phyloP scores from a whole-genome alignment of 2,888 invertebrate species.

The Lypha dubia region DNA sequence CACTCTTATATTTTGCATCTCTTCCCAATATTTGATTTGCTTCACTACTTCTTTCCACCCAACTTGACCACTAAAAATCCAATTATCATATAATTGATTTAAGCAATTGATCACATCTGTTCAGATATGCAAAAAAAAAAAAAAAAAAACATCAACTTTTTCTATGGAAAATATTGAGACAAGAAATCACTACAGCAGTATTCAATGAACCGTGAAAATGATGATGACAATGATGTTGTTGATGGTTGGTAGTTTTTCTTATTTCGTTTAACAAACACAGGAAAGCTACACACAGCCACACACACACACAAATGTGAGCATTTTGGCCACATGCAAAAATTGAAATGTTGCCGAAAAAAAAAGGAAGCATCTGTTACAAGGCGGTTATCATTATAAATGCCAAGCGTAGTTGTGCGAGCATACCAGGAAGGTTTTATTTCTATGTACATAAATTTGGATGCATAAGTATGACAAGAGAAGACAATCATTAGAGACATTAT shows the following conservation, averaged over 20 bases:
- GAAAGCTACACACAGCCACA: too few species aligned
- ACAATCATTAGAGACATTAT: slow-evolving; percentile 49
- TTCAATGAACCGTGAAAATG: slow-evolving; percentile 66
- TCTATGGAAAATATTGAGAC: neutral
- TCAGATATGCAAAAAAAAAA: too few species aligned
- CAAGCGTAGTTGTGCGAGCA: too few species aligned
- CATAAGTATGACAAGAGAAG: slow-evolving; percentile 11
- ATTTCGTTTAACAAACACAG: slow-evolving; percentile 6
- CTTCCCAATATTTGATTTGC: neutral
- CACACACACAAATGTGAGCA: slow-evolving; percentile 31
- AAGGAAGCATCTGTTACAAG: slow-evolving; percentile 60
- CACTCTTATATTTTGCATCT: neutral
- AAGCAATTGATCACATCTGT: slow-evolving; percentile 70
- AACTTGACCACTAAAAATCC: slow-evolving; percentile 64
- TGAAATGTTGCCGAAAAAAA: slow-evolving; percentile 14
- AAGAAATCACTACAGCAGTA: slow-evolving; percentile 54
- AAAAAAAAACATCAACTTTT: slow-evolving; percentile 42
- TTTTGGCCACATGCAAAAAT: slow-evolving; percentile 34
- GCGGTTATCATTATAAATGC: slow-evolving; percentile 49
- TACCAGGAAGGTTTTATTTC: too few species aligned
- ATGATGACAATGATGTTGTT: slow-evolving; percentile 51
- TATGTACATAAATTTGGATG: neutral
- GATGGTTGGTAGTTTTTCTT: slow-evolving; percentile 47
- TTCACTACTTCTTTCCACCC: slow-evolving; percentile 19
- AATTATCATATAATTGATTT: slow-evolving; percentile 68